Percentiles rank a stretch among this genome's conserved stretches.
Conservation (phyloP, 2,888 invertebrate genomes). For the Leptopilina syphax region DNA sequence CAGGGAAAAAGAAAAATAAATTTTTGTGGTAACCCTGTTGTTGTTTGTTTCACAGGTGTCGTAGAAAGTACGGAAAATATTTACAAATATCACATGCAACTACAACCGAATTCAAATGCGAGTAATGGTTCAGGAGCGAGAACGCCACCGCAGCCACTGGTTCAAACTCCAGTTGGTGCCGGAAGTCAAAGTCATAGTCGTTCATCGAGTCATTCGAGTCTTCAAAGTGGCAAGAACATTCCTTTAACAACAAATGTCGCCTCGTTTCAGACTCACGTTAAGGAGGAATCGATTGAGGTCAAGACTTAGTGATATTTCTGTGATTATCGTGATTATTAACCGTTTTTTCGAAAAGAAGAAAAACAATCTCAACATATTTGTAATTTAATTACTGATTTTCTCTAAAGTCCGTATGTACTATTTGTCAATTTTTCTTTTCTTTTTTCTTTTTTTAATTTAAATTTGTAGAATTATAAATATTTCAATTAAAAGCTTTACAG, state of each 20-base stretch:
- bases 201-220: slow-evolving; percentile 80
- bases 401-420: background rate
- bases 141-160: slow-evolving; percentile 83
- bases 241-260: slow-evolving; percentile 61
- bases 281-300: slow-evolving; percentile 64
- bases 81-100: slow-evolving; percentile 90
- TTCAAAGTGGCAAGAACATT: slow-evolving; percentile 72
- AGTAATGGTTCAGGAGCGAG: slow-evolving; percentile 79
- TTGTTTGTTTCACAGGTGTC: slow-evolving; percentile 80
- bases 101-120: slow-evolving; percentile 80
- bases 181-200: slow-evolving; percentile 80
- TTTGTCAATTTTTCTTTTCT: background rate
- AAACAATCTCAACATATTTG: too few species aligned
- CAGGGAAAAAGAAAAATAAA: too few species aligned
- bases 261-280: slow-evolving; percentile 62
- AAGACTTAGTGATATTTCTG: slow-evolving; percentile 65
- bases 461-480: background rate
- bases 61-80: slow-evolving; percentile 89
- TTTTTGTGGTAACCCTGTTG: too few species aligned
- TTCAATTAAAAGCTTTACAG: slow-evolving; percentile 4
- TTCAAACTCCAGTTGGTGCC: slow-evolving; percentile 83
- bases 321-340: background rate
- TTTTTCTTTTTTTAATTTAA: background rate
- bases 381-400: slow-evolving; percentile 11
- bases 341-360: too few species aligned